Evolutionary conservation across 2,113 vertebrate genomes (phyloP), one percentile per base, ranked within the genome.

Genomic region (Urocynchramus pylzowi): DNA sequence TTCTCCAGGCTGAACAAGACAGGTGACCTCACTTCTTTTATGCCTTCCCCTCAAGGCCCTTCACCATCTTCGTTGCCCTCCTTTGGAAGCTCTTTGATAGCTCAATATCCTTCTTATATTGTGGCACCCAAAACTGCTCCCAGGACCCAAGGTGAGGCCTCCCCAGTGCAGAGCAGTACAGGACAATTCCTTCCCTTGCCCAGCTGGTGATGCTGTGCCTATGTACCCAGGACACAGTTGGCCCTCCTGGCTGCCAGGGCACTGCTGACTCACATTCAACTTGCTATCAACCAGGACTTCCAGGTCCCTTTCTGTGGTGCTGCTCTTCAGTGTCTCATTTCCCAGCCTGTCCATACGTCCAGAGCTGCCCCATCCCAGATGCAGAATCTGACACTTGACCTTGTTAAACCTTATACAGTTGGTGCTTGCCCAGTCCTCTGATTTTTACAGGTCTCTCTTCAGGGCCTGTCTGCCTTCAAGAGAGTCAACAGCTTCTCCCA

Each of bases 221-320:
- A 13, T 28, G 37, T 0, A 0, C 9, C 5, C 68, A 59, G 59
- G 37, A 24, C 37, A 44, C 0, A 0, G 0, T 0, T 73, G 27
- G 11, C 15, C 9, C 27, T 73, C 26, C 21, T 33, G 59, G 42
- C 26, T 64, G 11, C 35, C 42, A 37, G 42, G 31, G 15, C 27
- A 37, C 18, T 37, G 31, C 14, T 73, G 35, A 9, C 18, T 50
- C 12, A 26, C 9, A 4, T 14, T 28, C 23, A 16, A 20, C 16
- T 47, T 45, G 0, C 26, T 5, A 2, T 31, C 0, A 0, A 16
- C 11, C 31, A 50, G 42, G 18, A 73, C 2, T 9, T 14, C 6
- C 50, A 27, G 18, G 8, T 31, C 21, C 11, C 20, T 35, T 80
- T 80, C 21, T 5, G 2, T 0, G 0, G 28, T 6, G 13, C 54